phyloP scores from a whole-genome alignment of 64 coral and sea anemone species.

The Pocillopora damicornis region DNA sequence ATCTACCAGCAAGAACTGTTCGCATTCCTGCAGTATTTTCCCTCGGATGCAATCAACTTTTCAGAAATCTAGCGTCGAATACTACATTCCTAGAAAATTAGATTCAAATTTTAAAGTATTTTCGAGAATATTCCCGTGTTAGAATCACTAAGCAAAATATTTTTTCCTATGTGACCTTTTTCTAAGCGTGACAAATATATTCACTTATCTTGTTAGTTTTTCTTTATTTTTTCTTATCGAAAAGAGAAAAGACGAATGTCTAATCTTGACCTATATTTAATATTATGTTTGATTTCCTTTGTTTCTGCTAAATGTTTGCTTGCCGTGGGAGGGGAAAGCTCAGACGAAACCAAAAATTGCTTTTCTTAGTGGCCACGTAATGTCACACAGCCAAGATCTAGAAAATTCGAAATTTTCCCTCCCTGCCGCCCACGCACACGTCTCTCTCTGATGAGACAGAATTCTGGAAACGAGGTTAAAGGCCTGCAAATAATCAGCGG shows the following conservation, averaged over 20 bases:
- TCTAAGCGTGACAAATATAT: conserved; percentile 14
- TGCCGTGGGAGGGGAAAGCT: not conserved
- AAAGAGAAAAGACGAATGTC: not conserved
- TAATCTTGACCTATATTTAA: not conserved
- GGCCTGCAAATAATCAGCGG: conserved; percentile 8
- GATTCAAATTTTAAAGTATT: not conserved
- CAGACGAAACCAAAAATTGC: not conserved
- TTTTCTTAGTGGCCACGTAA: conserved; percentile 81
- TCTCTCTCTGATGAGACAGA: not conserved
- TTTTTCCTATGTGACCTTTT: not conserved
- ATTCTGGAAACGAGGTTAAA: not conserved
- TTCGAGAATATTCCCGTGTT: not conserved
- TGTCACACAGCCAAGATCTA: conserved; percentile 32
- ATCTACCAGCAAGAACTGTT: not conserved
- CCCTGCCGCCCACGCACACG: not conserved
- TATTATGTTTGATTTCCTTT: conserved; percentile 15
- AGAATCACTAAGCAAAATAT: not conserved
- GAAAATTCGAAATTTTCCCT: conserved; percentile 26
- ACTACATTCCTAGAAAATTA: not conserved
- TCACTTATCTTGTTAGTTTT: not conserved
- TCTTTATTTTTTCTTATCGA: not conserved
- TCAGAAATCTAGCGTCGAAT: no score
- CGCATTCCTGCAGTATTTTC: not conserved
- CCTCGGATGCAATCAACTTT: not conserved
- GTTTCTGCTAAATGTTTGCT: not conserved